phyloP scores from a whole-genome alignment of 2,797 vertebrate genomes.

The Thaleichthys pacificus region DNA sequence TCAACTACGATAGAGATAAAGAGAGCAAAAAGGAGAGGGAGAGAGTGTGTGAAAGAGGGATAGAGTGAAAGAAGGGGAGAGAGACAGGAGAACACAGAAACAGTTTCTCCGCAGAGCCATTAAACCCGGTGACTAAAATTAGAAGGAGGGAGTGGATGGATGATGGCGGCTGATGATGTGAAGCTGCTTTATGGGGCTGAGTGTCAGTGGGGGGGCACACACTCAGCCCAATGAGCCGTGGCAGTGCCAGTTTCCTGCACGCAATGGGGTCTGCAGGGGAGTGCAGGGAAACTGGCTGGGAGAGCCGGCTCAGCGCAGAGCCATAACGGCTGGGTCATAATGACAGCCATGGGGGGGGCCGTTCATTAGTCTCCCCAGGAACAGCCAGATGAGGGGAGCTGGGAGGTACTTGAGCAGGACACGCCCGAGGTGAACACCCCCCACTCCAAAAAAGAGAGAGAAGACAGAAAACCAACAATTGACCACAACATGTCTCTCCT shows the following conservation, averaged over 20 bases:
- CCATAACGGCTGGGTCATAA: slow-evolving; percentile 66
- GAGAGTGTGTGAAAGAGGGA: neutral
- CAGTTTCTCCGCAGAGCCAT: slow-evolving; percentile 59
- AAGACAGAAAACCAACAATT: no score
- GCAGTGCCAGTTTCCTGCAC: slow-evolving; percentile 61
- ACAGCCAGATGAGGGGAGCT: slow-evolving; percentile 3
- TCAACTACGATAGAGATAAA: neutral
- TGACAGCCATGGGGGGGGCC: slow-evolving; percentile 60
- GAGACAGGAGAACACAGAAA: slow-evolving; percentile 11
- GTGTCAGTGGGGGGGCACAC: slow-evolving; percentile 51
- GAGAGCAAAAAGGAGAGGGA: neutral
- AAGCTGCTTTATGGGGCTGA: slow-evolving; percentile 69
- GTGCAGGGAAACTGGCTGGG: slow-evolving; percentile 58
- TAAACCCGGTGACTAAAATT: slow-evolving; percentile 69
- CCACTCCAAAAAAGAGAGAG: no score
- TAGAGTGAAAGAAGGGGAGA: neutral
- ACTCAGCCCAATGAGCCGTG: slow-evolving; percentile 71
- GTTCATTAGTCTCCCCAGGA: slow-evolving; percentile 62
- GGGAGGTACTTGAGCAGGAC: slow-evolving; percentile 46
- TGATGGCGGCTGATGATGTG: slow-evolving; percentile 73
- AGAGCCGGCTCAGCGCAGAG: slow-evolving; percentile 56
- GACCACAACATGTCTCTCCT: no score
- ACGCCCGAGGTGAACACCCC: slow-evolving; percentile 41
- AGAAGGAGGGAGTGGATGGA: slow-evolving; percentile 64
- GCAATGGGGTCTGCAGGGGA: slow-evolving; percentile 59